These are phyloP conservation scores for Amblyraja radiata DNA, from an alignment of 2,797 vertebrate genomes.

Conservation along the genomic window DNA sequence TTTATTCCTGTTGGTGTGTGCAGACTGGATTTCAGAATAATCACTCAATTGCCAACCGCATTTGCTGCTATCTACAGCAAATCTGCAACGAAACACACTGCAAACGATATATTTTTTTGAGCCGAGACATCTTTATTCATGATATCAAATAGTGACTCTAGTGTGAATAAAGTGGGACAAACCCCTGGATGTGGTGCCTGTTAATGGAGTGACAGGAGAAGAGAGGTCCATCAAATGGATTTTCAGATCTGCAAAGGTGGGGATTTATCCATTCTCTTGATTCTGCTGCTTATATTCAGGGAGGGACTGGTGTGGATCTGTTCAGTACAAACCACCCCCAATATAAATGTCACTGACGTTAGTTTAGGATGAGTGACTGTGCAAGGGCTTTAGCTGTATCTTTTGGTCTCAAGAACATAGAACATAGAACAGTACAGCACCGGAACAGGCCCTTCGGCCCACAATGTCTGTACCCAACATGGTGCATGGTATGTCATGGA, in stretches of 20 bases:
- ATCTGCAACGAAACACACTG: not conserved
- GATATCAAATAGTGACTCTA: conserved; percentile 6
- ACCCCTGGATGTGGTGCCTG: not conserved
- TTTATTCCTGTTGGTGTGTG: conserved; percentile 2
- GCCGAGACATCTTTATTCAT: not conserved
- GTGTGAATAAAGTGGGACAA: not conserved
- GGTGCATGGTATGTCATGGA: not conserved
- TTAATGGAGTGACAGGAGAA: not conserved
- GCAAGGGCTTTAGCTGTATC: not conserved
- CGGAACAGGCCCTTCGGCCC: too few relatives aligned
- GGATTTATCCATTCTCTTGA: not conserved
- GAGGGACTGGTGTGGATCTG: not conserved
- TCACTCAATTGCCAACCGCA: conserved; percentile 1
- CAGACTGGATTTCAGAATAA: not conserved
- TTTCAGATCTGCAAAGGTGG: not conserved
- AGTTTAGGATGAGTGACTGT: not conserved
- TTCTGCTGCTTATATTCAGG: not conserved
- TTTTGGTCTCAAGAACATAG: not conserved
- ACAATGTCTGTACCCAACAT: too few relatives aligned
- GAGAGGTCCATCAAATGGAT: not conserved
- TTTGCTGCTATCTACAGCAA: not conserved
- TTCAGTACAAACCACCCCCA: not conserved
- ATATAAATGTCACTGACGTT: not conserved
- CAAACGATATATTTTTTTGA: not conserved
- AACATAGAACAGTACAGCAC: too few relatives aligned